Evolutionary conservation across 23 tunicate genomes (phyloP).

Genomic region (Corella eumyota): DNA sequence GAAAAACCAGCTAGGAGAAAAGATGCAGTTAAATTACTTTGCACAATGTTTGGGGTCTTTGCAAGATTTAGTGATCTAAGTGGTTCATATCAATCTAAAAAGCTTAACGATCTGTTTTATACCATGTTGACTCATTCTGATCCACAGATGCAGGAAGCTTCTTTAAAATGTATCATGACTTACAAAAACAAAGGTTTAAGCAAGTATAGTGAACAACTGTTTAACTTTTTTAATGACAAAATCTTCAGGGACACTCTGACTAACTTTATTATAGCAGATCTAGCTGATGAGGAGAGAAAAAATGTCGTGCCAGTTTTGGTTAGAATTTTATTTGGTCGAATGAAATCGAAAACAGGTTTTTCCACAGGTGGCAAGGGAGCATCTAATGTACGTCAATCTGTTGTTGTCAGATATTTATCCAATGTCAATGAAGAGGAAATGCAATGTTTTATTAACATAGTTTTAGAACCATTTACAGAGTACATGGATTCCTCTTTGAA

Average conservation of each 20-base stretch:
- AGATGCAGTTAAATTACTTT: constrained; percentile 12
- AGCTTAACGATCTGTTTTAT: constrained; percentile 18
- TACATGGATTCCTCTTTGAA: neutral
- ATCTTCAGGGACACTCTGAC: constrained; percentile 39
- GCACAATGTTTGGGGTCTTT: constrained; percentile 40
- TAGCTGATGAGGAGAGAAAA: constrained; percentile 27
- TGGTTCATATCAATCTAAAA: constrained; percentile 14
- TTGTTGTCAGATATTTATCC: constrained; percentile 50
- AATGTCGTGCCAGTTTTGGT: constrained; percentile 38
- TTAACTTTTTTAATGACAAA: constrained; percentile 42
- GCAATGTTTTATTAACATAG: constrained; percentile 12
- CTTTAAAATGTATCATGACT: constrained; percentile 42
- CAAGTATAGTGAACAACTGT: constrained; percentile 22
- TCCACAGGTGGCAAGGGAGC: constrained; percentile 19
- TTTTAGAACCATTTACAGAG: constrained; percentile 12
- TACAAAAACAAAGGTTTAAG: constrained; percentile 16
- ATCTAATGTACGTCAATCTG: constrained; percentile 12
- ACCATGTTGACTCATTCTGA: constrained; percentile 47
- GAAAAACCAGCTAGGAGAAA: constrained; percentile 5
- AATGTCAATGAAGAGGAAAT: constrained; percentile 17
- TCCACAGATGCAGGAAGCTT: constrained; percentile 25
- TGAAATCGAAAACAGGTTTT: constrained; percentile 42
- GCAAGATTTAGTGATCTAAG: constrained; percentile 28
- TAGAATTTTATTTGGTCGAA: constrained; percentile 51
- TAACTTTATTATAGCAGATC: constrained; percentile 18